Base-by-base conservation (phyloP, 2,888 invertebrate species). In the Drosophila meridionalis region DNA sequence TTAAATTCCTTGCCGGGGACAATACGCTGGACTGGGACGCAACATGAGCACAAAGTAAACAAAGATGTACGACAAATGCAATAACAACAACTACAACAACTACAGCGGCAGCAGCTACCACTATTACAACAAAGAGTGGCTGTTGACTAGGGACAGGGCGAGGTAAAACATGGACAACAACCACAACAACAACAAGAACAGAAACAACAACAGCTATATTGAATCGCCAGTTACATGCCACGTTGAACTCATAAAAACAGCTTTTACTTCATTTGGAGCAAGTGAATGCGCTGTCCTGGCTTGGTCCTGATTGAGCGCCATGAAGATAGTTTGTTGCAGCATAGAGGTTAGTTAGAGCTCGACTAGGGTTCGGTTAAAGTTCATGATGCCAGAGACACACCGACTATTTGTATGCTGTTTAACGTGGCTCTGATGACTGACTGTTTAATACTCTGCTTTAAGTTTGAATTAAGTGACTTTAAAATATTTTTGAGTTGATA, bases 31-130 rank as follows among this genome's bases (percentile, higher is more conserved):
- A 43, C 28, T 43, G 52, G 40, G 26, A 20, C 56, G 64, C 73
- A 78, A 83, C 83, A 83, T 76, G 70, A 74, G 81, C 72, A 74
- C 72, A 69, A 83, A 81, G 77, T 89, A 83, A 89, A 89, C 89
- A 84, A 89, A 83, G 83, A 86, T 83, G 89, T 80, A 61, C 83
- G 69, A 71, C 82, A 78, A 87, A 87, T 83, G 77, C 79, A 69
- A 73, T 48, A 74, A 65, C 60, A 78, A 64, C 59, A 68, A 38
- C 59, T 14, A 20, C 34, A 55, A 3, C 64, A 67, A 56, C 53
- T 69, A 30, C 40, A 53, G 42, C 55, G 64, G 38, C 59, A 36
- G 9, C 36, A 45, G 14, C 45, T n/a, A 32, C 48, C 36, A 64
- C 34, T 30, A 56, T 48, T 48, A 48, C 68, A 69, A 53, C 60